Percentiles rank a stretch among this genome's conserved stretches.
Evolutionary conservation across 2,888 invertebrate species (phyloP).

Genomic region (Cheilosia soror): DNA sequence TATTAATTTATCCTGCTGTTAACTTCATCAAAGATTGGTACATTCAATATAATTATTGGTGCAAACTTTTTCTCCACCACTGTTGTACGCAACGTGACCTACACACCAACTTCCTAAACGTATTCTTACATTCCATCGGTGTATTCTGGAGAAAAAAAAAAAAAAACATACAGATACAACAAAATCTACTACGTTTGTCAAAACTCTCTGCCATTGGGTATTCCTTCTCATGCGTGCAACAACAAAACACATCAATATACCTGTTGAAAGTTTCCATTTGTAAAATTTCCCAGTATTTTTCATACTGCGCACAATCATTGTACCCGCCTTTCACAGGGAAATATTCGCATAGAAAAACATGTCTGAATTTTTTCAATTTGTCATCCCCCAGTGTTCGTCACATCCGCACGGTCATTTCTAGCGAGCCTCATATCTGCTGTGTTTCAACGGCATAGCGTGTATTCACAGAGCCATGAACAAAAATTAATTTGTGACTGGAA

Average conservation of each 20-base stretch:
- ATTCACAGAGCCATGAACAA: conserved; percentile 34
- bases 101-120: conserved; percentile 52
- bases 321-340: conserved; percentile 70
- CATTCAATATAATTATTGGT: background rate
- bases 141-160: conserved; percentile 10
- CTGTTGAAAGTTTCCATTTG: conserved; percentile 61
- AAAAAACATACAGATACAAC: conserved; percentile 22
- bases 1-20: too few species aligned
- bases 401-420: conserved; percentile 41
- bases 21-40: too few species aligned
- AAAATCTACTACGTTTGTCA: conserved; percentile 64
- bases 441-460: background rate
- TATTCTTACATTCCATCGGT: conserved; percentile 42
- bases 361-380: conserved; percentile 51
- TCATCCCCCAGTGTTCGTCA: conserved; percentile 43
- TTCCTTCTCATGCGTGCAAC: conserved; percentile 67
- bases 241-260: conserved; percentile 62
- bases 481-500: conserved; percentile 52
- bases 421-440: background rate
- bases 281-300: conserved; percentile 66
- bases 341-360: conserved; percentile 20
- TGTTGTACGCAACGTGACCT: conserved; percentile 47
- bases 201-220: conserved; percentile 72
- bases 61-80: conserved; percentile 15
- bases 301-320: conserved; percentile 69